phyloP scores from a whole-genome alignment of 1,140 invertebrate genomes.

The Helicorthomorpha holstii region DNA sequence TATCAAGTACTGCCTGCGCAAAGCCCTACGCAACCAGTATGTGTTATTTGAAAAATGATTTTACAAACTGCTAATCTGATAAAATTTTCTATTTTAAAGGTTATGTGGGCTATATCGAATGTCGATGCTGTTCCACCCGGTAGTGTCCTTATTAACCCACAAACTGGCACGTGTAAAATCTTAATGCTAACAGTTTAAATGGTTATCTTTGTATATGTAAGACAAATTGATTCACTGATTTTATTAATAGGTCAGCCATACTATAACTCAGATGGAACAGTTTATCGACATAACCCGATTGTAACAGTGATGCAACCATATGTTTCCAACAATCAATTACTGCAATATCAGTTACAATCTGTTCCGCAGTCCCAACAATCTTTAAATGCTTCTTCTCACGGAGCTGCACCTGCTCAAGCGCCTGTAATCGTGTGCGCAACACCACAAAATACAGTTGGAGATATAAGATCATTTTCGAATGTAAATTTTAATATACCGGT shows the following conservation, averaged over 20 bases:
- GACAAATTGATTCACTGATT: not conserved
- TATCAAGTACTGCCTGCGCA: not conserved
- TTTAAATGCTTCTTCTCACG: too few relatives aligned
- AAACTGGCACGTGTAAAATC: conserved; percentile 29
- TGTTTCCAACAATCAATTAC: not conserved
- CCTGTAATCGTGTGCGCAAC: too few relatives aligned
- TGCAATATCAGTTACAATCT: not conserved
- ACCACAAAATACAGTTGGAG: too few relatives aligned
- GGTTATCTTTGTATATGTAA: not conserved
- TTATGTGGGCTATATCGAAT: conserved; percentile 71
- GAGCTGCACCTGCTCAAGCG: too few relatives aligned
- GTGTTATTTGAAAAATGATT: not conserved
- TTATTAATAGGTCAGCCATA: conserved; percentile 34
- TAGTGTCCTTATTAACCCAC: conserved; percentile 69
- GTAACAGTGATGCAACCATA: conserved; percentile 31
- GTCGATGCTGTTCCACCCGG: conserved; percentile 62
- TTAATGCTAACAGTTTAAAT: not conserved
- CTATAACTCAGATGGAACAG: conserved; percentile 44
- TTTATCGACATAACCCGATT: conserved; percentile 53
- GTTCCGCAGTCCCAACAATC: not conserved
- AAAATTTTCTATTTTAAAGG: not conserved
- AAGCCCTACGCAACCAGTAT: not conserved
- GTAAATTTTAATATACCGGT: too few relatives aligned
- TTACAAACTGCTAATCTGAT: not conserved
- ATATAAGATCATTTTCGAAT: too few relatives aligned